Conservation (phyloP, 2,797 vertebrate species). For the Galago senegalensis region DNA sequence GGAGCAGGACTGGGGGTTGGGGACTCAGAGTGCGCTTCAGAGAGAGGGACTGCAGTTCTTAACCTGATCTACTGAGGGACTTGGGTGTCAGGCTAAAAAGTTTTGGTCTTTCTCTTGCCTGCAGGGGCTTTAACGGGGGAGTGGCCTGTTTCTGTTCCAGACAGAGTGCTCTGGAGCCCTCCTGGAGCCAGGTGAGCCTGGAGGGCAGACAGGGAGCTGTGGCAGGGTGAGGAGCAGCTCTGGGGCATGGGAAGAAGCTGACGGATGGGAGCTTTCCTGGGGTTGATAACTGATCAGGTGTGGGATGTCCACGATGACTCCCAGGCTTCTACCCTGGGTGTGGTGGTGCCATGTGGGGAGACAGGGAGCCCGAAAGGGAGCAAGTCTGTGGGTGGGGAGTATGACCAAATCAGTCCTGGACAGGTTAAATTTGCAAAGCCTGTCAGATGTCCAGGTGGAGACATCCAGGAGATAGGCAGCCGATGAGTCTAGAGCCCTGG, state of each 20-base stretch:
- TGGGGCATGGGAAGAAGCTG: neutral
- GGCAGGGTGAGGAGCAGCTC: fast-evolving
- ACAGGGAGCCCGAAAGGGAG: neutral
- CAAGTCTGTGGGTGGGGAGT: neutral
- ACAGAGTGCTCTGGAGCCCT: neutral
- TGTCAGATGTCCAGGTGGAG: neutral
- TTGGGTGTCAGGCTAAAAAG: neutral
- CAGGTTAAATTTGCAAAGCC: neutral
- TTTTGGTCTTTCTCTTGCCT: neutral
- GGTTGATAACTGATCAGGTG: fast-evolving
- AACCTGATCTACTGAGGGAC: neutral
- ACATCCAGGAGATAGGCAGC: neutral
- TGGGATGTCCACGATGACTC: fast-evolving
- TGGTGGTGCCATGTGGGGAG: neutral
- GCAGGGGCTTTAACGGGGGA: neutral
- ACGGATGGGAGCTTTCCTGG: neutral
- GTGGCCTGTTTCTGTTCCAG: neutral
- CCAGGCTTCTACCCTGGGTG: neutral
- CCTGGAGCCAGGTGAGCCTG: no score
- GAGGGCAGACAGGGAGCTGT: neutral
- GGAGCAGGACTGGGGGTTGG: neutral
- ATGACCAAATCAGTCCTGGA: neutral
- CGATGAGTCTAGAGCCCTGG: neutral
- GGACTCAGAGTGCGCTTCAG: neutral
- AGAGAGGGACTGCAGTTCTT: neutral